Evolutionary conservation across 2,797 vertebrate species (phyloP).

Genomic region (Leucoraja ocellata): DNA sequence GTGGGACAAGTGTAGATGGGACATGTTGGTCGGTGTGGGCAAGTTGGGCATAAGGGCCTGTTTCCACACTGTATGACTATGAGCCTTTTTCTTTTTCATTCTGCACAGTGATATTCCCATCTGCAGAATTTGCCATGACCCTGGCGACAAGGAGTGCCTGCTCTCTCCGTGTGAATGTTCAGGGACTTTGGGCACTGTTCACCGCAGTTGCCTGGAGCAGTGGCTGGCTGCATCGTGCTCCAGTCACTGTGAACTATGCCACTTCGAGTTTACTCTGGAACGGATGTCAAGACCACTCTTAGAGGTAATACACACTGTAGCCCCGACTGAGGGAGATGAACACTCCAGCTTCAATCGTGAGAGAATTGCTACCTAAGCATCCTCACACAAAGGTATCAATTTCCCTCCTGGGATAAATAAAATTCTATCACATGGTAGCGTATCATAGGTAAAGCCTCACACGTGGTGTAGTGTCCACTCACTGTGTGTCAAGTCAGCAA

Average conservation of each 20-base stretch:
- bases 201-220: conserved; percentile 56
- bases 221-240: conserved; percentile 60
- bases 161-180: conserved; percentile 59
- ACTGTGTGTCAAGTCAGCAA: background rate
- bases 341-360: background rate
- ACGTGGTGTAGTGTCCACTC: background rate
- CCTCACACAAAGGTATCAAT: background rate
- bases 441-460: background rate
- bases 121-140: conserved; percentile 63
- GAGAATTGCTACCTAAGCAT: background rate
- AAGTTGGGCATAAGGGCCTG: too few species aligned
- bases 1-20: too few species aligned
- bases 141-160: conserved; percentile 46
- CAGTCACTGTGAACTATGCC: conserved; percentile 61
- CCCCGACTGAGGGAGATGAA: background rate
- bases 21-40: too few species aligned
- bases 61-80: too few species aligned
- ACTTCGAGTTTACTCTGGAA: conserved; percentile 55
- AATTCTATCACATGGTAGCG: background rate
- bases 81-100: conserved; percentile 6
- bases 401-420: too few species aligned
- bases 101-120: conserved; percentile 52
- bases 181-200: conserved; percentile 57
- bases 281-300: conserved; percentile 53
- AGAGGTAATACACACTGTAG: conserved; percentile 47